Conservation (phyloP, 2,113 vertebrate genomes). For the Laterallus jamaicensis region DNA sequence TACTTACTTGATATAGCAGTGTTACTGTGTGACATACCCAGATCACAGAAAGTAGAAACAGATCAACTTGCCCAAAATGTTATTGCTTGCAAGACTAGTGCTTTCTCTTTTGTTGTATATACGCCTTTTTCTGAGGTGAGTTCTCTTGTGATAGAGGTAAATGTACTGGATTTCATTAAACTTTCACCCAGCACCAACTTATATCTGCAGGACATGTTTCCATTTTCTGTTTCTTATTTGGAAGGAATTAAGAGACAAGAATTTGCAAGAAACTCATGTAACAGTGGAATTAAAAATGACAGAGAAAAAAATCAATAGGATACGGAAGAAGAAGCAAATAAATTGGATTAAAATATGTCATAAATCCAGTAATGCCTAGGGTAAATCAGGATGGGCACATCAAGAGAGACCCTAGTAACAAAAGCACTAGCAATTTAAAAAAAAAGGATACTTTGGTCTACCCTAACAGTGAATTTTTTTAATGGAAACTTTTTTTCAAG, state of each 20-base stretch:
- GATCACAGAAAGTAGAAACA: background rate
- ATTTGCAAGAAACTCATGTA: background rate
- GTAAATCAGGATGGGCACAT: background rate
- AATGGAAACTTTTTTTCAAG: background rate
- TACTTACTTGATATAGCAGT: background rate
- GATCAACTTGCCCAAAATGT: background rate
- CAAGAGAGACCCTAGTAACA: background rate
- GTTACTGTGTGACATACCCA: background rate
- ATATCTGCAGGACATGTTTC: background rate
- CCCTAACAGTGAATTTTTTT: background rate
- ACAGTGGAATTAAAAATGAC: background rate
- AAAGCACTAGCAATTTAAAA: background rate
- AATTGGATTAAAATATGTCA: background rate
- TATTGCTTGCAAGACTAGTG: background rate
- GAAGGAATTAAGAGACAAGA: background rate
- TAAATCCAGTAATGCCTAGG: background rate
- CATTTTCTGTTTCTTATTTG: background rate
- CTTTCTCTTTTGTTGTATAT: background rate
- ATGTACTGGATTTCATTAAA: background rate
- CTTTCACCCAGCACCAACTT: background rate
- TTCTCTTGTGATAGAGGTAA: background rate
- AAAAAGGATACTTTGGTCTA: background rate
- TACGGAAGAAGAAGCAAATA: background rate
- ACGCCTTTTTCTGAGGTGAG: background rate
- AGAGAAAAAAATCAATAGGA: background rate